These are phyloP conservation scores for Tetraodon nigroviridis DNA, from an alignment of 2,113 vertebrate species.

Conservation along the genomic window DNA sequence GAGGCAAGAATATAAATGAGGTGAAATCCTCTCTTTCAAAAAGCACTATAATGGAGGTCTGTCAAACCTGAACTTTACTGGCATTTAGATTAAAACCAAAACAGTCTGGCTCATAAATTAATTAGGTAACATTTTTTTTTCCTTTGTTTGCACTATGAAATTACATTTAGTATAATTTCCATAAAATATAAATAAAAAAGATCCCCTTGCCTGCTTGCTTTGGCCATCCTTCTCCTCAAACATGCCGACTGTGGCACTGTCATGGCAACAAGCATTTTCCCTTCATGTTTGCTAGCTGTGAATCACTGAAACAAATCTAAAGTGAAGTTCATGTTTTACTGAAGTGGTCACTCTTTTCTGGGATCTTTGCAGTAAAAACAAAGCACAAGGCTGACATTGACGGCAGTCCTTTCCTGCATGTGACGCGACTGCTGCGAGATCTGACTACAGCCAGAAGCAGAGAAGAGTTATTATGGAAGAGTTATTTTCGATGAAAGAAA, in stretches of 20 bases:
- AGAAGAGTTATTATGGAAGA: no score
- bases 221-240: conserved; percentile 3
- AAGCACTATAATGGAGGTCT: conserved; percentile 4
- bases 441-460: no score
- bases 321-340: background rate
- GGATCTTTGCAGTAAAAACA: no score
- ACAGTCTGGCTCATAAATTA: conserved; percentile 19
- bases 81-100: conserved; percentile 23
- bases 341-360: no score
- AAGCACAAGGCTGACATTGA: no score
- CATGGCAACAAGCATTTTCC: conserved; percentile 52
- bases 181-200: background rate
- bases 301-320: background rate
- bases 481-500: no score
- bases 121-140: conserved; percentile 11
- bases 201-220: conserved; percentile 10
- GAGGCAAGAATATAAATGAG: conserved; percentile 17
- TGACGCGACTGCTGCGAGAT: no score
- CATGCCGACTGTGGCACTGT: conserved; percentile 25
- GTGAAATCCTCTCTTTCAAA: background rate
- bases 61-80: conserved; percentile 10
- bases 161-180: background rate
- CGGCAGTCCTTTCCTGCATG: no score
- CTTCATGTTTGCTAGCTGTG: conserved; percentile 1
- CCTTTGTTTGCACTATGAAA: no score